Percentiles rank a stretch among this genome's conserved stretches.
Conservation (phyloP, 2,113 vertebrate genomes). For the Syngnathus scovelli region DNA sequence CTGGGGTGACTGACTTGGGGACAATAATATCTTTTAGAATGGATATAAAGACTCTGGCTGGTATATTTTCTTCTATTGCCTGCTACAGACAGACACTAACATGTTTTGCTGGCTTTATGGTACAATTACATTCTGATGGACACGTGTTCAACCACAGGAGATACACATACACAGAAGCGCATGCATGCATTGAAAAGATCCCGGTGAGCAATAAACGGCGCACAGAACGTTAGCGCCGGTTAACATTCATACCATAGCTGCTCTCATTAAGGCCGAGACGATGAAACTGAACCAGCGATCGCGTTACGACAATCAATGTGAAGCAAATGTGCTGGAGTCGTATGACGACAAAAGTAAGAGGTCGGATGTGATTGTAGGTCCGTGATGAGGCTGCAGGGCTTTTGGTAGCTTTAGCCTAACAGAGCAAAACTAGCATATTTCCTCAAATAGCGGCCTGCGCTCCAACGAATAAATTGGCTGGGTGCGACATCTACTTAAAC, state of each 20-base stretch:
- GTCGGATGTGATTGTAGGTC: neutral
- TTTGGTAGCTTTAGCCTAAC: neutral
- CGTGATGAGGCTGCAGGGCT: neutral
- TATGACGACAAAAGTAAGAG: neutral
- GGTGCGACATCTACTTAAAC: neutral
- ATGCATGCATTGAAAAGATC: conserved; percentile 22
- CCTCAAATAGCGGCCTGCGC: neutral
- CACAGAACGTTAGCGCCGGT: neutral
- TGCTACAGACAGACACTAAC: conserved; percentile 31
- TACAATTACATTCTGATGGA: conserved; percentile 42
- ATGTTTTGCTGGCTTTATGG: conserved; percentile 27
- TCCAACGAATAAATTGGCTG: neutral
- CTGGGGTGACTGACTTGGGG: neutral
- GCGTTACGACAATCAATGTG: conserved; percentile 7
- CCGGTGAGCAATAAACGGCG: conserved; percentile 10
- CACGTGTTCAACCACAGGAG: conserved; percentile 27
- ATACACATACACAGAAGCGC: conserved; percentile 30
- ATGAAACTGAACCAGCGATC: conserved; percentile 2
- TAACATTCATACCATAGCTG: conserved; percentile 2
- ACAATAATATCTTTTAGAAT: neutral
- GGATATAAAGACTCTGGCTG: neutral
- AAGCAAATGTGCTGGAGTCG: neutral
- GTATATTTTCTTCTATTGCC: conserved; percentile 8
- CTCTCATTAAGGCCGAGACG: neutral
- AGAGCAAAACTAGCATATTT: neutral